These are phyloP conservation scores for Pontoporia blainvillei DNA, from an alignment of 2,113 vertebrate genomes.

Conservation along the genomic window DNA sequence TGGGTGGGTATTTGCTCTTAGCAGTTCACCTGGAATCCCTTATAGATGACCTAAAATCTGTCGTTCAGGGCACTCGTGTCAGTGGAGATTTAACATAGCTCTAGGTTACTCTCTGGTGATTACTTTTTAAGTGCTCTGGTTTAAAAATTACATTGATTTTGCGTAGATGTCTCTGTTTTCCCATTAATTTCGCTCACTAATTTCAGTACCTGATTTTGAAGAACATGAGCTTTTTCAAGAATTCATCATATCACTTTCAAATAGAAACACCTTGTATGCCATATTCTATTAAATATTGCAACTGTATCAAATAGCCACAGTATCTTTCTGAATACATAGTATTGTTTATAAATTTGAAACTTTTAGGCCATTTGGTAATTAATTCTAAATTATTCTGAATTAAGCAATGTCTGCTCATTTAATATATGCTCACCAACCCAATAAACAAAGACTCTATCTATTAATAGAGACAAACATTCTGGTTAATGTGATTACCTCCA, in stretches of 20 bases:
- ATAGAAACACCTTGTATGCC: not conserved
- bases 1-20: accelerated
- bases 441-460: not conserved
- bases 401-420: not conserved
- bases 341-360: not conserved
- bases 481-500: not conserved
- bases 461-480: not conserved
- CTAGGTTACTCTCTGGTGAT: not conserved
- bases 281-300: not conserved
- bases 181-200: not conserved
- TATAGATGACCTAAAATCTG: not conserved
- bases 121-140: not conserved
- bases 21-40: not conserved
- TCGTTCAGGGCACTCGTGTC: accelerated
- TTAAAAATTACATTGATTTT: not conserved
- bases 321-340: not conserved
- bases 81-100: not conserved
- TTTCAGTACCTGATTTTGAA: not conserved
- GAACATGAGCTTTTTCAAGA: not conserved
- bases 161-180: not conserved
- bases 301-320: not conserved
- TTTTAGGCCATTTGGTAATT: not conserved
- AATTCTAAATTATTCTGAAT: not conserved
- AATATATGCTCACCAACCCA: not conserved
- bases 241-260: not conserved